phyloP scores from a whole-genome alignment of 2,888 invertebrate genomes.

The Drosophila siamana region DNA sequence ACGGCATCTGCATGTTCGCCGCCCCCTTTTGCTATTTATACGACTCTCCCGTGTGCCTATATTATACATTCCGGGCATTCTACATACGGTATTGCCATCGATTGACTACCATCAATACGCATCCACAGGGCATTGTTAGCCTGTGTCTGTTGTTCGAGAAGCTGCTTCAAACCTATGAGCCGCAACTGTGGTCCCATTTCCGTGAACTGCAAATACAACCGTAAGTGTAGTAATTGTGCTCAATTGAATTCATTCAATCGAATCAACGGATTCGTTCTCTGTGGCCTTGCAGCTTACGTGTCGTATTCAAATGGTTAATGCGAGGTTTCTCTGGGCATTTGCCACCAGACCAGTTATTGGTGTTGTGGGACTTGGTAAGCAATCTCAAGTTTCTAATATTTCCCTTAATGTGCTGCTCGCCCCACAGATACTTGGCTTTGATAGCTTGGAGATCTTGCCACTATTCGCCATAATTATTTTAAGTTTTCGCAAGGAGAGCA shows the following conservation, averaged over 20 bases:
- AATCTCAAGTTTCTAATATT: rapidly evolving
- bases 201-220: constrained; percentile 95
- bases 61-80: constrained; percentile 95
- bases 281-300: constrained; percentile 89
- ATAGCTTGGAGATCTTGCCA: constrained; percentile 95
- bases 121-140: constrained; percentile 95
- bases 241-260: not conserved
- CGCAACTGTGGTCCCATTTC: constrained; percentile 96
- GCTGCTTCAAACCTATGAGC: constrained; percentile 95
- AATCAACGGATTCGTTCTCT: not conserved
- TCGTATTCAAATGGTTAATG: constrained; percentile 98
- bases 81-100: constrained; percentile 96
- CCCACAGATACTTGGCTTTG: constrained; percentile 91
- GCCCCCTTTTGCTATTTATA: constrained; percentile 97
- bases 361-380: constrained; percentile 94
- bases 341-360: constrained; percentile 95
- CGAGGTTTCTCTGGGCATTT: constrained; percentile 97
- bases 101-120: constrained; percentile 95
- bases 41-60: constrained; percentile 94
- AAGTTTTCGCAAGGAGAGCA: constrained; percentile 93
- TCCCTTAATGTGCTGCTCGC: not conserved
- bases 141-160: constrained; percentile 95
- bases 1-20: constrained; percentile 99
- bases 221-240: constrained; percentile 88
- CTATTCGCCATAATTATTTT: constrained; percentile 94